phyloP scores from a whole-genome alignment of 2,113 vertebrate species.

The Panthera uncia region DNA sequence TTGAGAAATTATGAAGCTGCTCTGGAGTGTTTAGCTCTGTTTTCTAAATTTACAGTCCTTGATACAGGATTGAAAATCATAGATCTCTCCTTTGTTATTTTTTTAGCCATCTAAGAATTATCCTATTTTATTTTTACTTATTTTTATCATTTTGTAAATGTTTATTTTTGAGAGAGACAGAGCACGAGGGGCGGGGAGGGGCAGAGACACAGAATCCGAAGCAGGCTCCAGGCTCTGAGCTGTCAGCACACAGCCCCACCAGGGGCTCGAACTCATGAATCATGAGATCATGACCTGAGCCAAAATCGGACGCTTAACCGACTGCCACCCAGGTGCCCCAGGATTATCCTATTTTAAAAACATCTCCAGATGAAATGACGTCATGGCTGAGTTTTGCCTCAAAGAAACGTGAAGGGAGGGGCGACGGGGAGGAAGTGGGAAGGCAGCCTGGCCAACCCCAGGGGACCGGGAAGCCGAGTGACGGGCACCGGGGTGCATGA shows the following conservation, averaged over 20 bases:
- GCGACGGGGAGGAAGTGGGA: background rate
- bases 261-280: too few relatives aligned
- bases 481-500: background rate
- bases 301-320: too few relatives aligned
- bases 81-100: background rate
- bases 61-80: background rate
- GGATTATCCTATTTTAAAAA: background rate
- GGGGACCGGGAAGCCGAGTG: rapidly evolving
- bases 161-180: too few relatives aligned
- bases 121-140: too few relatives aligned
- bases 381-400: background rate
- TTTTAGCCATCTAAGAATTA: background rate
- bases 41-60: background rate
- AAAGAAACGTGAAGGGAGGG: background rate
- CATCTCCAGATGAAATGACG: background rate
- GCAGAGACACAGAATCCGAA: too few relatives aligned
- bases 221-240: too few relatives aligned
- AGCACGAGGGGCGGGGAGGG: too few relatives aligned
- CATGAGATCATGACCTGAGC: too few relatives aligned
- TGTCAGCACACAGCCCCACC: too few relatives aligned
- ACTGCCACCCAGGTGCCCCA: too few relatives aligned
- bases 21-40: background rate
- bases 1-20: background rate
- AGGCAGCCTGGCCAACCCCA: rapidly evolving
- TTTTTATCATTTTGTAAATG: too few relatives aligned